Conservation (phyloP, 2,113 vertebrate species). For the Seriola quinqueradiata region DNA sequence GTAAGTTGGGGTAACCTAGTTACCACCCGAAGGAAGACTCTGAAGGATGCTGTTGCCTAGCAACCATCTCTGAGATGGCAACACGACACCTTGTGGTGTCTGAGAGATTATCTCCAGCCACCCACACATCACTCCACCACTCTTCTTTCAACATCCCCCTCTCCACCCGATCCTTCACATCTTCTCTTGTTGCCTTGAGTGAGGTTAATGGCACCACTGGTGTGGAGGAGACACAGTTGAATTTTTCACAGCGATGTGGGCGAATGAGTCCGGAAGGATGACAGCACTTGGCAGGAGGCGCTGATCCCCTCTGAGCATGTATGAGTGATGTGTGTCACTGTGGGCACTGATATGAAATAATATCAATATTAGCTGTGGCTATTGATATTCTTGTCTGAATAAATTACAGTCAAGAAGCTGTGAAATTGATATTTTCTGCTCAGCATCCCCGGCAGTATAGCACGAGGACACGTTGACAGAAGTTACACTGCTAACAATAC, state of each 20-base stretch:
- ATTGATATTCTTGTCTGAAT: background rate
- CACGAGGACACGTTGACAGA: background rate
- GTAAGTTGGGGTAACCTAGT: conserved; percentile 71
- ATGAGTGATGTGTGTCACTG: conserved; percentile 20
- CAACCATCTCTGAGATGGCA: conserved; percentile 70
- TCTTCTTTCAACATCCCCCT: conserved; percentile 56
- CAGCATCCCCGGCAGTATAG: background rate
- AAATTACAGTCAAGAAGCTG: background rate
- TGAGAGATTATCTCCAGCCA: conserved; percentile 71
- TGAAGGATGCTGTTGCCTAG: conserved; percentile 78
- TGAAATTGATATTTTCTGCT: conserved; percentile 17
- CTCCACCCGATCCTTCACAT: conserved; percentile 48
- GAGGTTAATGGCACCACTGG: conserved; percentile 52
- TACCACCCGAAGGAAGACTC: conserved; percentile 66
- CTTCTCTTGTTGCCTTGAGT: conserved; percentile 43
- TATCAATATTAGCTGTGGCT: conserved; percentile 11
- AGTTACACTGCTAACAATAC: conserved; percentile 3
- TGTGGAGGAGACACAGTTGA: conserved; percentile 24
- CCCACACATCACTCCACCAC: conserved; percentile 72
- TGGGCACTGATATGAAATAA: conserved; percentile 29
- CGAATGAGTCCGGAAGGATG: conserved; percentile 33
- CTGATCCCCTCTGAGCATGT: conserved; percentile 27
- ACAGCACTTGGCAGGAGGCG: background rate
- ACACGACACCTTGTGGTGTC: conserved; percentile 72
- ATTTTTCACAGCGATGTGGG: conserved; percentile 34